Evolutionary conservation across 1,140 invertebrate species (phyloP), one percentile per base, ranked within the genome.

Genomic region (Macrobrachium nipponense): DNA sequence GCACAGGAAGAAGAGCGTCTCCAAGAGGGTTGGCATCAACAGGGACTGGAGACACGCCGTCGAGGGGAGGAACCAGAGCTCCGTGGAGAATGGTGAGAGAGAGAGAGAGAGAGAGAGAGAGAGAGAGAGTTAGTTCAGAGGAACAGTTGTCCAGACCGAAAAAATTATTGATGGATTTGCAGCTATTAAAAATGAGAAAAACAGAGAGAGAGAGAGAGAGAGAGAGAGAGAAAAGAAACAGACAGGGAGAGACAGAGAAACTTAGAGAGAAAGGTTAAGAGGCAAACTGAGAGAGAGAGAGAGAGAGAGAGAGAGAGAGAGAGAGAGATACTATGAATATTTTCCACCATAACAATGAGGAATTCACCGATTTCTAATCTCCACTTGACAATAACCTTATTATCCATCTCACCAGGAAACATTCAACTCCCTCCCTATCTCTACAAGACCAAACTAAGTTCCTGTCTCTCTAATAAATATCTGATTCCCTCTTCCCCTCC

Each of bases 1-100:
- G 20, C 62, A 81, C 20, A 23, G 79, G 44, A 80, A 66, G 84
- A 80, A 80, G 79, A 81, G 79, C 18, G 11, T 87, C 7, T 59
- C 68, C 20, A 87, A 87, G 85, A 27, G 85, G 43, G 61, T 61
- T 15, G 85, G 85, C 5, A 80, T 87, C 51, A 72, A 87, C 62
- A 66, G 85, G 27, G 85, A 87, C 62, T 87, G 85, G 85, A 43
- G 85, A 11, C 85, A 87, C 27, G 85, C 85, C 11, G 62, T 77
- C 10, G 85, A 86, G 23, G 75, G 59, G 7, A 51, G 70, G 20
- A 58, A 58, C 44, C 36, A 76, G 70, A 44, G 23, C 14, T 27
- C 23, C 27, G 44, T 27, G 6, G 44, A 44, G 23, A 44, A 73
- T 7, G 23, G 70, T 36, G 6, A 27, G 70, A 8, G 70, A 73